Evolutionary conservation across 2,113 vertebrate species (phyloP), one percentile per base, ranked within the genome.

Genomic region (Lamprotornis superbus): DNA sequence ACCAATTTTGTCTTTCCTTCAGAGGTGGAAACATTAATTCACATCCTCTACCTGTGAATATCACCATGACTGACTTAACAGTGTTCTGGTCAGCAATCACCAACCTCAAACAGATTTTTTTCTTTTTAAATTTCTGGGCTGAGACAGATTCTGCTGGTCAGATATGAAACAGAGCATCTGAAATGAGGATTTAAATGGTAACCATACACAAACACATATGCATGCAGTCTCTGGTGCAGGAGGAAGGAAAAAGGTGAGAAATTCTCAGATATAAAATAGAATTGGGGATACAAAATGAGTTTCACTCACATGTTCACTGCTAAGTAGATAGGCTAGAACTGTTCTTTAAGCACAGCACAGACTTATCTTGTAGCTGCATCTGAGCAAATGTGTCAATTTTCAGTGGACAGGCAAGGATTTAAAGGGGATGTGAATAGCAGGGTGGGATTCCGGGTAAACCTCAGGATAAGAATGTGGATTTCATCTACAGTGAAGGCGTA

Each of bases 101-200:
- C 39, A 76, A 30, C 7, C 12, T 25, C 21, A 70, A 44, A 53
- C 3, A 65, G 42, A 46, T 20, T 50, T 44, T 55, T 37, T 53
- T 46, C 8, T 30, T 60, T 50, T 27, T 25, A 12, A 15, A 40
- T 88, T 90, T 65, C n/a, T 50, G 27, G 19, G 13, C 35, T 82
- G 39, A 90, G 55, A 61, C 30, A 63, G 27, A 47, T 68, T 87
- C 44, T 73, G 21, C 31, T 73, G 37, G 42, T 73, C 53, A 88
- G 44, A 69, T 49, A 68, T 6, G 11, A 87, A 12, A 27, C 5
- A 73, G 30, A 87, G 37, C 37, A 83, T 83, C 61, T 83, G 78
- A 94, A 95, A 90, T 33, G 21, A 79, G 16, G 47, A 87, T 92
- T 90, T 93, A 82, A 96, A 85, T 60, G 12, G 49, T 71, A 88